These are phyloP conservation scores for Lepidurus apus DNA, from an alignment of 1,140 invertebrate species.

Conservation along the genomic window DNA sequence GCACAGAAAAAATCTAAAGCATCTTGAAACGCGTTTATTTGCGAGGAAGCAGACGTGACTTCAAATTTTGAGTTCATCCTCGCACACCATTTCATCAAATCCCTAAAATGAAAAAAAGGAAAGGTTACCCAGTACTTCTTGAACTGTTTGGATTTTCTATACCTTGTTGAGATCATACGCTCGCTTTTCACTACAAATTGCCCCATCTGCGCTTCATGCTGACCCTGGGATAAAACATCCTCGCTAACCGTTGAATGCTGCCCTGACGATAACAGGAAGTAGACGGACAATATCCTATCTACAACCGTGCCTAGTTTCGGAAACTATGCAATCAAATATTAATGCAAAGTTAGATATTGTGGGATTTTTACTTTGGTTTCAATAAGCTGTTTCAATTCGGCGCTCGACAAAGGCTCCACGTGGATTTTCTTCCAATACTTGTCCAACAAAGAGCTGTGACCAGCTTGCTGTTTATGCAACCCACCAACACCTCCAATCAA, in stretches of 20 bases:
- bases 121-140: too few species aligned
- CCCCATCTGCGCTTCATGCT: slow-evolving; percentile 22
- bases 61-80: slow-evolving; percentile 68
- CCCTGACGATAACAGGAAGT: slow-evolving; percentile 54
- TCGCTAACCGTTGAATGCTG: slow-evolving; percentile 24
- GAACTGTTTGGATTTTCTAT: too few species aligned
- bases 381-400: slow-evolving; percentile 63
- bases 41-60: slow-evolving; percentile 64
- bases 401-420: slow-evolving; percentile 66
- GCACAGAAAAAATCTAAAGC: slow-evolving; percentile 86
- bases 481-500: slow-evolving; percentile 52
- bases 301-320: slow-evolving; percentile 67
- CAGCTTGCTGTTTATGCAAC: slow-evolving; percentile 59
- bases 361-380: slow-evolving; percentile 40
- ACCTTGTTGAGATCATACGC: slow-evolving; percentile 47
- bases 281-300: slow-evolving; percentile 74
- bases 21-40: slow-evolving; percentile 75
- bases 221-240: slow-evolving; percentile 24
- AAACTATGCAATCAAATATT: slow-evolving; percentile 46
- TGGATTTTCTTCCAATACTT: slow-evolving; percentile 77
- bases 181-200: slow-evolving; percentile 34
- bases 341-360: too few species aligned
- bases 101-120: slow-evolving; percentile 47
- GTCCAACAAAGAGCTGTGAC: slow-evolving; percentile 44
- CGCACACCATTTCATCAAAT: slow-evolving; percentile 88